Base-by-base conservation (phyloP, 2,888 invertebrate species). In the Ceriagrion tenellum region DNA sequence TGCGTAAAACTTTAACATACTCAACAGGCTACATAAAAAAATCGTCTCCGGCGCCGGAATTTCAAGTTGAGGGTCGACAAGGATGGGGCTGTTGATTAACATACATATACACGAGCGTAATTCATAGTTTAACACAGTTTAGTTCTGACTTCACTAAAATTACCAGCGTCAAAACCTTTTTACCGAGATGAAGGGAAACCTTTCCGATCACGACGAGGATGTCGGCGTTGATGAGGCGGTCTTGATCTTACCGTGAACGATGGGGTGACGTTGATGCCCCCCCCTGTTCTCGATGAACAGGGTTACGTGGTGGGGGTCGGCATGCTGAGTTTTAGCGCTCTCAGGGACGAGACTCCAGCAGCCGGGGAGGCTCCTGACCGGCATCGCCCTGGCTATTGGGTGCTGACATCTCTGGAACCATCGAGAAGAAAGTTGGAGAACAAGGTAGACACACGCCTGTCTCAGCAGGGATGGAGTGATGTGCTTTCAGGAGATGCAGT, bases 251-350 rank as follows among this genome's bases (percentile, higher is more conserved):
- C 81, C 81, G n/a, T 30, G 81, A 10, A n/a, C 81, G 81, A 35
- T 81, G 81, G 81, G 81, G 81, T 81, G 81, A 35, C 81, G 81
- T 35, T 35, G 30, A 35, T 30, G 81, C 81, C 16, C 16, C 12
- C 81, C 81, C 23, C 81, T 81, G 81, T 81, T 81, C 30, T 81
- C 81, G 81, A 81, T 35, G 81, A 81, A 81, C 81, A 81, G 81
- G 30, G 81, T 81, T 35, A 81, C 30, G 35, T 30, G 81, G 12
- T 81, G 35, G 81, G 81, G 81, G 12, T 30, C 30, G 30, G 81
- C 35, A n/a, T 16, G 30, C 35, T 16, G 30, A 81, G 81, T 35
- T 81, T 81, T 81, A 35, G 18, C 81, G 2, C 30, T 35, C 4
- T 81, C 81, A 35, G 81, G 81, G 81, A 81, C 30, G 13, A 30